phyloP scores from a whole-genome alignment of 2,113 vertebrate species.

The Ovis aries region ARS-UI_Ramb_v3.0 NC_056076.1:10465001-10465500 shows the following conservation, averaged over 20 bases:
- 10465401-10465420: too few relatives aligned
- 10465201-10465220: background rate
- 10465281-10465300: background rate
- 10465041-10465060: background rate
- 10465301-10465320: background rate
- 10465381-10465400: background rate
- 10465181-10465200: background rate
- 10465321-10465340: background rate
- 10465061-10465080: background rate
- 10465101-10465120: background rate
- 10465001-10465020: background rate
- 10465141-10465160: rapidly evolving
- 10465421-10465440: too few relatives aligned
- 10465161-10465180: background rate
- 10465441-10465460: background rate
- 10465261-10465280: background rate
- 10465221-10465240: background rate
- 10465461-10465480: background rate
- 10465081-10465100: background rate
- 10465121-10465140: background rate
- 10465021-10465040: background rate
- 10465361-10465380: background rate
- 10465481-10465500: too few relatives aligned
- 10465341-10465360: background rate
- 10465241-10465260: background rate